phyloP scores from a whole-genome alignment of 2,113 vertebrate genomes.

The Malaclemys terrapin region DNA sequence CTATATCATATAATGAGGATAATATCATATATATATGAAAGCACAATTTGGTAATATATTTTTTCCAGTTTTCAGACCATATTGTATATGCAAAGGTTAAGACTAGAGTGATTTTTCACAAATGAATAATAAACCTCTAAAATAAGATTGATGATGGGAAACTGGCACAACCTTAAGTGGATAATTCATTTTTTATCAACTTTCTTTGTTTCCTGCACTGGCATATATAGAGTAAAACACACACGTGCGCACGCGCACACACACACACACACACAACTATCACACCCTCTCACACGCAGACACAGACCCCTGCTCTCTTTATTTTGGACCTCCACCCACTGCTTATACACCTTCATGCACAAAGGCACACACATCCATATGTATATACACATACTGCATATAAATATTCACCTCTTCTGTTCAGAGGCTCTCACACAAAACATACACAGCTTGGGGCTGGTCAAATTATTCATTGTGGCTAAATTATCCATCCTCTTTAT shows the following conservation, averaged over 20 bases:
- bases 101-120: not conserved
- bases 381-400: not conserved
- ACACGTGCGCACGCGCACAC: not conserved
- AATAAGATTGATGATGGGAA: constrained; percentile 65
- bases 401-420: not conserved
- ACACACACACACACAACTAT: not conserved
- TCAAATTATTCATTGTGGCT: not conserved
- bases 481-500: not conserved
- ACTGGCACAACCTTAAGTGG: constrained; percentile 32
- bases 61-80: not conserved
- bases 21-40: too few species aligned
- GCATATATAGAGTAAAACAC: constrained; percentile 51
- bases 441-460: not conserved
- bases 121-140: not conserved
- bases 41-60: not conserved
- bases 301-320: not conserved
- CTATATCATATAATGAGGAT: not conserved
- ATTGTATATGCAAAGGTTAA: accelerated
- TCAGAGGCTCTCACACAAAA: not conserved
- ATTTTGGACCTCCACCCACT: not conserved
- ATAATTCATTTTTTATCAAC: constrained; percentile 65
- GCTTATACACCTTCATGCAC: accelerated
- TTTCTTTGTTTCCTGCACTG: constrained; percentile 51
- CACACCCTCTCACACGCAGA: not conserved
- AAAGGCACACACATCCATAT: not conserved